These are phyloP conservation scores for Acomys russatus DNA, from an alignment of 2,797 vertebrate species.

Conservation along the genomic window DNA sequence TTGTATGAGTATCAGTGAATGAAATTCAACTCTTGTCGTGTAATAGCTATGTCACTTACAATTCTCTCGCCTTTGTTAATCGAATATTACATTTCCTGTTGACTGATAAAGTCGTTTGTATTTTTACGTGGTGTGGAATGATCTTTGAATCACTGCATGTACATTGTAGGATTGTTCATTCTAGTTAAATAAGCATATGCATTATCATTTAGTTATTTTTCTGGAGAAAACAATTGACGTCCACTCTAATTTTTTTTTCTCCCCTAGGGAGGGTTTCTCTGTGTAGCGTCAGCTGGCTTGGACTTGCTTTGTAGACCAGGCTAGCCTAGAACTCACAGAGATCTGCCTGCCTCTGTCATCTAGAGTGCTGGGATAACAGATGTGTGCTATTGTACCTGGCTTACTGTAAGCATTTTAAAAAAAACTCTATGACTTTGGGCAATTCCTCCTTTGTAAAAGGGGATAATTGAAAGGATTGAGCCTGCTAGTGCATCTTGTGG, in stretches of 20 bases:
- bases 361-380: no score
- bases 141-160: background rate
- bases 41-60: background rate
- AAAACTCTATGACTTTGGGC: conserved; percentile 20
- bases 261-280: no score
- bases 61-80: background rate
- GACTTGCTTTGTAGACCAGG: no score
- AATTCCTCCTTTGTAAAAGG: background rate
- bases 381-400: no score
- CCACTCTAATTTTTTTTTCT: background rate
- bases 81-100: background rate
- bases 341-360: no score
- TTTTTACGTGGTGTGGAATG: background rate
- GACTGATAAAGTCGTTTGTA: background rate
- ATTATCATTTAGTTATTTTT: background rate
- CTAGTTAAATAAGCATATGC: background rate
- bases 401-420: background rate
- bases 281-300: no score
- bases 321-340: no score
- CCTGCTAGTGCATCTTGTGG: background rate
- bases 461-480: conserved; percentile 40
- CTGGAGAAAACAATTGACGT: background rate
- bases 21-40: background rate
- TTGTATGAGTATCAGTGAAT: conserved; percentile 20
- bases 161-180: background rate